Evolutionary conservation across 2,113 vertebrate genomes (phyloP), one percentile per base, ranked within the genome.

Genomic region (Ailurus styani): DNA sequence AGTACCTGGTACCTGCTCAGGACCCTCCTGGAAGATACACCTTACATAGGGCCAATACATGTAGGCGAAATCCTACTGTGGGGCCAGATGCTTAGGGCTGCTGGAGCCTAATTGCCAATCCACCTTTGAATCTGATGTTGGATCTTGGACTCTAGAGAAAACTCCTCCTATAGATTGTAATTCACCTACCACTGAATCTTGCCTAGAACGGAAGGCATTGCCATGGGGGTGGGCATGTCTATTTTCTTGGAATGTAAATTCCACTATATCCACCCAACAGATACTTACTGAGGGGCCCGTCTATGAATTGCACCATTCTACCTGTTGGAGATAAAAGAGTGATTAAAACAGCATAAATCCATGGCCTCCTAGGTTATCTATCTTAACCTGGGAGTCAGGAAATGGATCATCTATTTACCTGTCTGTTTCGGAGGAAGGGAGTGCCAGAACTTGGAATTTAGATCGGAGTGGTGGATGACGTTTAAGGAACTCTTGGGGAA

Each of bases 161-260:
- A 45, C 0, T 15, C 18, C 0, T 83, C 17, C n/a, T 21, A 45
- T 4, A 11, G 14, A 12, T 31, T 75, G 7, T n/a, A 40, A 50
- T 75, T 83, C 29, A 72, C 11, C n/a, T 73, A 66, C 18, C 18
- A 37, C 2, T 34, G 11, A 78, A 34, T 40, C 5, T 27, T 79
- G 5, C n/a, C 23, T n/a, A 68, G 75, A 95, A 94, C 3, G 25
- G 60, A 83, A 91, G 9, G 50, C 6, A 31, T 40, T 31, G 6
- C 21, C 6, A 3, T 3, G 31, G 37, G 23, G 40, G 25, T 21
- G 25, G 6, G 1, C 13, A 29, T 34, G 12, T 7, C 7, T 6
- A 54, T 54, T 27, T 94, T 77, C 25, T 23, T 77, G 62, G 29
- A 87, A 87, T 2, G n/a, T 42, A 31, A 31, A 18, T 37, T 77